Evolutionary conservation across 1,140 invertebrate species (phyloP), one percentile per base, ranked within the genome.

Genomic region (Colletes gigas): DNA sequence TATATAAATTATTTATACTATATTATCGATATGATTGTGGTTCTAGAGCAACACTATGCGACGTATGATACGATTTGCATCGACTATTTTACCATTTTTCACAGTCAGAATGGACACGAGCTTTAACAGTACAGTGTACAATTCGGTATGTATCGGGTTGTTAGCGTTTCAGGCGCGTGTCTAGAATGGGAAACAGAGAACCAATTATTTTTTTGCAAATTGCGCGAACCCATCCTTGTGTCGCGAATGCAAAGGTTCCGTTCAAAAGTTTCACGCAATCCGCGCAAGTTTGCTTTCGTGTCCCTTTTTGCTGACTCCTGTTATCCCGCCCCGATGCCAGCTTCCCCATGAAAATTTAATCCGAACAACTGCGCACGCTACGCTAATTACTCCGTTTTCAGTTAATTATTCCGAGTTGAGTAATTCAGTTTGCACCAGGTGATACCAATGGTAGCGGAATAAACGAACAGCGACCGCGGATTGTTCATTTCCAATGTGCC

Each of bases 341-440:
- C 30, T 19, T 19, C 17, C 10, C 10, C 5, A 21, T 19, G 41
- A 75, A 84, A 81, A 83, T 84, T 70, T 67, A 71, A 83, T 67
- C n/a, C 30, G 14, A 19, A 59, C 30, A 57, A 15, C 39, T 44
- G n/a, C 41, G 15, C 62, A 47, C 2, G 71, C 17, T 52, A 8
- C 12, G 17, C 15, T 75, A 67, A 84, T 76, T 72, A 81, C 19
- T 39, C 8, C 8, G 54, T 71, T 81, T 76, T 71, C 50, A 8
- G 52, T 84, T 79, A 75, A 83, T 80, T 72, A 73, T 77, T 72
- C 21, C 41, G 21, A 59, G 15, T 15, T 50, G 4, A 9, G 7
- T 62, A 82, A 70, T 73, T 21, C 47, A 65, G 65, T 70, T 78
- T 81, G 21, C 4, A 69, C 4, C 5, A 12, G 21, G 39, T 41